Evolutionary conservation across 2,888 invertebrate species (phyloP), one percentile per base, ranked within the genome.

Genomic region (Cenopis cana): DNA sequence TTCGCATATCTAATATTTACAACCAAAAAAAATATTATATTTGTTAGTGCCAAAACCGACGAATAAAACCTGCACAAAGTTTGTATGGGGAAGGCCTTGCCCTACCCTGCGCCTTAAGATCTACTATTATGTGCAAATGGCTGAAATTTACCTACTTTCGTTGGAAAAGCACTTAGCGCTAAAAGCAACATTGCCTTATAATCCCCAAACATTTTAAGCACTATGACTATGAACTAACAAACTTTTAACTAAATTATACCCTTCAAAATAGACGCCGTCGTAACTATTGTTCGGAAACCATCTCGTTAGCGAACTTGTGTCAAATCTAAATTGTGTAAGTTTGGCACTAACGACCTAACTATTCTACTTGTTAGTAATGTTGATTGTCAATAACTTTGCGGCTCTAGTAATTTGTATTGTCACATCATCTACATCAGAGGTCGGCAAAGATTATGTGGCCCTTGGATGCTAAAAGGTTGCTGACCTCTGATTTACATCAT

Each of bases 221-320:
- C 20, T 55, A 18, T 11, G 52, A 24, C 29, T 14, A 14, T 17
- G 11, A 20, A 24, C 14, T 20, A 18, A 18, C 54, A 24, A 54
- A 24, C 54, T 54, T 54, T 54, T 24, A 54, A 24, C 20, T 11
- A 18, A 54, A 54, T 54, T 54, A 24, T 5, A 54, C n/a, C 12
- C 36, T 29, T n/a, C 49, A 49, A 61, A 18, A 29, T 49, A 50
- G 49, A 49, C 24, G 49, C 49, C 18, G 33, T 36, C 50, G 33
- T 52, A 36, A 62, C 50, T 50, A 61, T 49, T 36, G 29, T 9
- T 5, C 20, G n/a, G 24, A 54, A 24, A 20, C 52, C 20, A 64
- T 64, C 64, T 54, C 64, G 64, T 64, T 64, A 64, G 38, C 50
- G n/a, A 64, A 64, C 38, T 64, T 64, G 52, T 62, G n/a, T 54